These are phyloP conservation scores for Pelecanoides urinatrix DNA, from an alignment of 2,113 vertebrate genomes.

Conservation along the genomic window DNA sequence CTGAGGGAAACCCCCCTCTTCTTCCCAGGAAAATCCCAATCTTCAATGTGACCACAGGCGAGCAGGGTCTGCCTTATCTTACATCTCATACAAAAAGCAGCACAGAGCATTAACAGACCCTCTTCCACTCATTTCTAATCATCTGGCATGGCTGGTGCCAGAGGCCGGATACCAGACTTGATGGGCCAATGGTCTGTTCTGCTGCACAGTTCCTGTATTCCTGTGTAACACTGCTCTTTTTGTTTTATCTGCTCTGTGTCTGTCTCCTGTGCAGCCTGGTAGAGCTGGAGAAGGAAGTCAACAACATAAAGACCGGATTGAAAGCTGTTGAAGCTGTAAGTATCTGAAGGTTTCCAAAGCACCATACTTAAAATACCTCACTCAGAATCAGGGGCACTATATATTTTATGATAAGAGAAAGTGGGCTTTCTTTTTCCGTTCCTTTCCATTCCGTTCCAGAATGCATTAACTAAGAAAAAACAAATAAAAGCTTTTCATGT, in stretches of 20 bases:
- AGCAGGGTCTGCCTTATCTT: neutral
- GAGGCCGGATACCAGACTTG: constrained; percentile 24
- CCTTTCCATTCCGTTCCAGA: neutral
- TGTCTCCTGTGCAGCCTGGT: constrained; percentile 78
- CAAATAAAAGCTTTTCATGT: constrained; percentile 29
- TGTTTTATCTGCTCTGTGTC: constrained; percentile 29
- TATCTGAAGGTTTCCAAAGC: constrained; percentile 41
- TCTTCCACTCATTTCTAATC: neutral
- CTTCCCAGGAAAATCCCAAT: neutral
- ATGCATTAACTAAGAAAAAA: constrained; percentile 31
- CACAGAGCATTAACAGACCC: neutral
- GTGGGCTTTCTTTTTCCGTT: constrained; percentile 22
- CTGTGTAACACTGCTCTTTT: constrained; percentile 60
- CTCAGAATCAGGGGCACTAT: constrained; percentile 8
- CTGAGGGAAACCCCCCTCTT: neutral
- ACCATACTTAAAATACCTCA: neutral
- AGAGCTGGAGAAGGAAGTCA: constrained; percentile 93
- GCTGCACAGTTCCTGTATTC: constrained; percentile 16
- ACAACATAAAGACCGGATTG: constrained; percentile 87
- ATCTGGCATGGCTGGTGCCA: neutral
- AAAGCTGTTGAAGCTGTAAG: constrained; percentile 92
- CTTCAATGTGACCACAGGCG: neutral
- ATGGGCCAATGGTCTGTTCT: neutral
- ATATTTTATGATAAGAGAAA: constrained; percentile 48
- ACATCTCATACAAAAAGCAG: neutral